Evolutionary conservation across 53 echinoderm and acorn worm genomes (phyloP), one percentile per base, ranked within the genome.

Genomic region (Crossaster papposus): DNA sequence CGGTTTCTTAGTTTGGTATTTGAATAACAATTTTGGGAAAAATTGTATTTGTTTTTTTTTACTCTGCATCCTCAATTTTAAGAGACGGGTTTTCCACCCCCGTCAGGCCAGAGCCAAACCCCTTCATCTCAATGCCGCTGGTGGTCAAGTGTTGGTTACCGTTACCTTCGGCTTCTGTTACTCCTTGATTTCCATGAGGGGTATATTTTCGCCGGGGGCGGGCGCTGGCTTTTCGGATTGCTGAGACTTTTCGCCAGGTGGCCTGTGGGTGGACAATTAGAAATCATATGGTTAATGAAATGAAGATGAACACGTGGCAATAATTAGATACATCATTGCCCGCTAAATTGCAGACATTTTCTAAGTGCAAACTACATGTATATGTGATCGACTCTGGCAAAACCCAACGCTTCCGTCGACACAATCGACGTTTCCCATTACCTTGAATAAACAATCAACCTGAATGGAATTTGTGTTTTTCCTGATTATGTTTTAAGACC

Each of bases 161-260:
- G 76, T n/a, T n/a, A n/a, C n/a, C n/a, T n/a, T n/a, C n/a, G n/a
- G n/a, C n/a, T n/a, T n/a, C n/a, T n/a, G n/a, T n/a, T n/a, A n/a
- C n/a, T n/a, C 35, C 29, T 35, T 87, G 87, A 87, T 87, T 37
- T 87, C 87, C 87, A 77, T 87, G 87, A 87, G 87, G 87, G 14
- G 87, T 77, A 87, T 87, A 87, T 55, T 76, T 87, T 77, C 87
- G 75, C 87, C 76, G 54, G 23, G 77, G 77, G 62, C 37, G 54
- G 35, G 5, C 15, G 64, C 75, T 33, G 87, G 62, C 38, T 36
- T 75, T 58, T 55, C 87, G 87, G 87, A 87, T 38, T 23, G 75
- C 62, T 33, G 76, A 76, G 36, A 58, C 64, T 58, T 87, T 87
- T 76, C 77, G 75, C 87, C 87, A 87, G 23, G 77, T 35, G 32